Evolutionary conservation across 2,888 invertebrate species (phyloP), one percentile per base, ranked within the genome.

Genomic region (Eristalis tenax): DNA sequence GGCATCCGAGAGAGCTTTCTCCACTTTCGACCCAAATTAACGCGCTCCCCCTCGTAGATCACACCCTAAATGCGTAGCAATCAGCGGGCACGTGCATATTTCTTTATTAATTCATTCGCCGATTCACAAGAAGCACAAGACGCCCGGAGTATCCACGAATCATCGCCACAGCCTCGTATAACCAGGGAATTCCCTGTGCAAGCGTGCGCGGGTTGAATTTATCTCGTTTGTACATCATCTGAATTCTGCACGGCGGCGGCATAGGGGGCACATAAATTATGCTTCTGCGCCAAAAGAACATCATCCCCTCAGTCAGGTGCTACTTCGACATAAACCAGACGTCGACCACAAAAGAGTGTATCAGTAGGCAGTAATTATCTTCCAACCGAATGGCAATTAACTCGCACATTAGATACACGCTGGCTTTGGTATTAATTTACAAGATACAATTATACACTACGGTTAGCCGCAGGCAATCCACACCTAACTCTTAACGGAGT

Each of bases 401-500:
- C 77, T 61, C 73, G 32, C 43, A 50, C 59, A 68, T 80, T 73
- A 65, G 32, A 5, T 50, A 50, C 23, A 74, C 10, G 56, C 18
- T 22, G 64, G 74, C 38, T 40, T 79, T 43, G 40, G 66, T 76
- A 80, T 80, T 80, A 71, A 76, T 80, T 84, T 76, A 76, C 66
- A 40, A 65, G 50, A 50, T 40, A 65, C 59, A 61, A 80, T 84
- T 79, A 78, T 63, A 43, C 70, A 28, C 61, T 59, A 70, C 28
- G 79, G 70, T 43, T 79, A 63, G 80, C 71, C 81, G 57, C 57
- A 77, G 59, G 40, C 56, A 35, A 71, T 71, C 18, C 28, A 50
- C 84, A 70, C 50, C 38, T 23, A 4, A 26, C 26, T 6, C 43
- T 13, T 61, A 63, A 43, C 63, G 38, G n/a, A 70, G 35, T 1